phyloP scores from a whole-genome alignment of 1,140 invertebrate genomes.

The Lasioglossum albipes region DNA sequence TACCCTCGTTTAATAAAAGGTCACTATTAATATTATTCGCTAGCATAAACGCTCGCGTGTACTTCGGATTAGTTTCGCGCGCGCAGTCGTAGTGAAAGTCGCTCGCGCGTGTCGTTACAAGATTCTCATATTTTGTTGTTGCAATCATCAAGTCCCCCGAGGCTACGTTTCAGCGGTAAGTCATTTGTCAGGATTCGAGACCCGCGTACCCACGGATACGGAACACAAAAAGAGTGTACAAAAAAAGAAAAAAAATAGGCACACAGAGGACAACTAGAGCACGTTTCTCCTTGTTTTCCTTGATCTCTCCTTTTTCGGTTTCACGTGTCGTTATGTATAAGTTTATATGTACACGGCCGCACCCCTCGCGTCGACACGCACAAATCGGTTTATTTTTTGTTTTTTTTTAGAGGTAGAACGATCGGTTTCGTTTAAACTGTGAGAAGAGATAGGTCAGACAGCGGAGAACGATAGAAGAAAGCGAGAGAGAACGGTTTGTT shows the following conservation, averaged over 20 bases:
- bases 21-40: too few relatives aligned
- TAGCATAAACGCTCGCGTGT: background rate
- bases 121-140: background rate
- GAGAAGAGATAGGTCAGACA: slow-evolving; percentile 51
- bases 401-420: slow-evolving; percentile 44
- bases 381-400: background rate
- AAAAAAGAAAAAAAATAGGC: slow-evolving; percentile 25
- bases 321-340: slow-evolving; percentile 23
- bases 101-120: background rate
- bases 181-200: slow-evolving; percentile 10
- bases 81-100: slow-evolving; percentile 12
- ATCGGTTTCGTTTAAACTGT: slow-evolving; percentile 23
- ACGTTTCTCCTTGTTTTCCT: background rate
- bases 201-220: slow-evolving; percentile 41
- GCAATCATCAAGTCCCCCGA: slow-evolving; percentile 38
- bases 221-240: slow-evolving; percentile 19
- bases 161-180: slow-evolving; percentile 29
- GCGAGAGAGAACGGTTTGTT: slow-evolving; percentile 32
- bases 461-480: slow-evolving; percentile 53
- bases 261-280: slow-evolving; percentile 22
- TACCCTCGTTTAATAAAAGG: too few relatives aligned
- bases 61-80: slow-evolving; percentile 9
- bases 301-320: background rate
- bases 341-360: slow-evolving; percentile 74
- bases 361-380: slow-evolving; percentile 75